Conservation (phyloP, 2,797 vertebrate species). For the Megaceryle alcyon region DNA sequence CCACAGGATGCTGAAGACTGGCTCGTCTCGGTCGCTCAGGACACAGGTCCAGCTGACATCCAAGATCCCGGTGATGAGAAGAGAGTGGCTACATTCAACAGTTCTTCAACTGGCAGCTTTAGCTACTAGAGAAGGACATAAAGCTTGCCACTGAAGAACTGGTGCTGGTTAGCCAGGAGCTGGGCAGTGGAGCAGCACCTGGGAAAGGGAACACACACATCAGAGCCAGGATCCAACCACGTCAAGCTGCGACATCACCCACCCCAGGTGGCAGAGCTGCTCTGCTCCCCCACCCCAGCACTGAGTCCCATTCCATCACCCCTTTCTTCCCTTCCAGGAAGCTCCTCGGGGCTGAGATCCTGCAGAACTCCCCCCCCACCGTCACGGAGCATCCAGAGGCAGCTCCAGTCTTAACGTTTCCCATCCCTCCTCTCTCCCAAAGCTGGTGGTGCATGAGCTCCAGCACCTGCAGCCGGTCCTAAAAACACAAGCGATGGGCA, state of each 20-base stretch:
- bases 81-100: constrained; percentile 96
- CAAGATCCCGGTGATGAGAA: background rate
- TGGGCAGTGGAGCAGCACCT: constrained; percentile 19
- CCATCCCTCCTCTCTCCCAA: background rate
- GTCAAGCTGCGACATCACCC: background rate
- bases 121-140: constrained; percentile 96
- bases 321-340: background rate
- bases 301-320: rapidly evolving
- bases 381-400: rapidly evolving
- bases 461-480: background rate
- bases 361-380: background rate
- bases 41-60: background rate
- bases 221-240: background rate
- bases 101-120: constrained; percentile 99
- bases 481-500: rapidly evolving
- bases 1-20: background rate
- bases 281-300: background rate
- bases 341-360: background rate
- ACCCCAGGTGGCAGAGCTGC: background rate
- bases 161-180: constrained; percentile 93
- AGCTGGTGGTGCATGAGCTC: background rate
- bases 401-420: background rate
- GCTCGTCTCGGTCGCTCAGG: rapidly evolving
- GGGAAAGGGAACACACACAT: constrained; percentile 18
- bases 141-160: constrained; percentile 99